Percentiles rank a stretch among this genome's conserved stretches.
Evolutionary conservation across 2,113 vertebrate genomes (phyloP).

Genomic region (Antennarius striatus): DNA sequence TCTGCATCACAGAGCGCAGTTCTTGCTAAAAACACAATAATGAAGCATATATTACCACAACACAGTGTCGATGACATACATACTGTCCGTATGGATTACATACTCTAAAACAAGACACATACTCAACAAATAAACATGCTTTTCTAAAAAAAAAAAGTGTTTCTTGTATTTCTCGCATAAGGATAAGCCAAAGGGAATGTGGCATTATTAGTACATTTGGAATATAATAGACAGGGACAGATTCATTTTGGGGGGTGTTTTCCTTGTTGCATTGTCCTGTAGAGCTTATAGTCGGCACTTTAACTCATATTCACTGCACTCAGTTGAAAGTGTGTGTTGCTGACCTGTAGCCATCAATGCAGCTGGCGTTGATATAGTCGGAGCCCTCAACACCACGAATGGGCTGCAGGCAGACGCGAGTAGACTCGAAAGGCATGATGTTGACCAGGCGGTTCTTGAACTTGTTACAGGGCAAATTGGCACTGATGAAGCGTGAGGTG

Average conservation of each 20-base stretch:
- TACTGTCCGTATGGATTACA: too few relatives aligned
- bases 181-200: neutral
- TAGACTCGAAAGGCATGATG: slow-evolving; percentile 96
- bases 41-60: neutral
- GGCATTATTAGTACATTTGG: neutral
- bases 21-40: neutral
- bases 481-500: slow-evolving; percentile 96
- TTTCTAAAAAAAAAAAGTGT: neutral
- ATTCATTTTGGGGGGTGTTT: slow-evolving; percentile 4
- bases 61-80: neutral
- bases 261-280: neutral
- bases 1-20: neutral
- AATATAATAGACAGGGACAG: neutral
- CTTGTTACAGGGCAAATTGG: slow-evolving; percentile 97
- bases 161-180: neutral
- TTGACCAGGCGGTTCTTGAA: slow-evolving; percentile 98
- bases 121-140: too few relatives aligned
- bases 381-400: slow-evolving; percentile 96
- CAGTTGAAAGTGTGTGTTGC: slow-evolving; percentile 23
- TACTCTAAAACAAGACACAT: too few relatives aligned
- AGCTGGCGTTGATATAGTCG: slow-evolving; percentile 97
- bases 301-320: neutral
- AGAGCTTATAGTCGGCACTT: slow-evolving; percentile 17
- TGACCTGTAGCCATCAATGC: slow-evolving; percentile 94
- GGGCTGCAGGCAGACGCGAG: slow-evolving; percentile 93